A percentile compares a stretch with the other conserved stretches of the same genome.
Evolutionary conservation across 2,113 vertebrate species (phyloP).

Genomic region (Calyptomena viridis): DNA sequence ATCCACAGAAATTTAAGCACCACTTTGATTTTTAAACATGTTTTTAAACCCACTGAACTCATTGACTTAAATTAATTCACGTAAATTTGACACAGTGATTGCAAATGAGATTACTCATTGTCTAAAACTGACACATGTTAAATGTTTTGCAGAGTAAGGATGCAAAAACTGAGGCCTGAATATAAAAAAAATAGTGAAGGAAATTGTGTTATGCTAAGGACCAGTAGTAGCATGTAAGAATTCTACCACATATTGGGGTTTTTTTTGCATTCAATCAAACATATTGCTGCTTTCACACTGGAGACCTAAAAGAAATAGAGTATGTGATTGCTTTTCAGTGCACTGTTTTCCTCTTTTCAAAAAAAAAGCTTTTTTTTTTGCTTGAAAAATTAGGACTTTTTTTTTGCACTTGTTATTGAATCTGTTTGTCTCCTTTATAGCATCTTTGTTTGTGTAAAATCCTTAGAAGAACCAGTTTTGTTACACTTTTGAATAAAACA

Average conservation of each 20-base stretch:
- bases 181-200: not conserved
- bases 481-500: conserved; percentile 19
- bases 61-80: not conserved
- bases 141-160: not conserved
- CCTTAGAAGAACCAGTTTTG: not conserved
- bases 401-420: not conserved
- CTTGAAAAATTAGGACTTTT: not conserved
- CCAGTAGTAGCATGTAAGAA: not conserved
- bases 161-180: not conserved
- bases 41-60: not conserved
- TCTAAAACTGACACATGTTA: not conserved
- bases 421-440: not conserved
- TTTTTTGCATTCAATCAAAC: not conserved
- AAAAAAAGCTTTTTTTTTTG: not conserved
- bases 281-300: not conserved
- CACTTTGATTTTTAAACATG: not conserved
- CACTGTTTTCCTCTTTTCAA: not conserved
- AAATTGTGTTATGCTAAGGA: not conserved
- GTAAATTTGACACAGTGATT: not conserved
- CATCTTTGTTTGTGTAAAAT: not conserved
- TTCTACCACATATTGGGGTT: not conserved
- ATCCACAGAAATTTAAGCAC: not conserved
- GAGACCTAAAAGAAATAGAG: not conserved
- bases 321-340: not conserved
- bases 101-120: not conserved